Base-by-base conservation (phyloP, 2,888 invertebrate genomes). In the Antheraea yamamai region DNA sequence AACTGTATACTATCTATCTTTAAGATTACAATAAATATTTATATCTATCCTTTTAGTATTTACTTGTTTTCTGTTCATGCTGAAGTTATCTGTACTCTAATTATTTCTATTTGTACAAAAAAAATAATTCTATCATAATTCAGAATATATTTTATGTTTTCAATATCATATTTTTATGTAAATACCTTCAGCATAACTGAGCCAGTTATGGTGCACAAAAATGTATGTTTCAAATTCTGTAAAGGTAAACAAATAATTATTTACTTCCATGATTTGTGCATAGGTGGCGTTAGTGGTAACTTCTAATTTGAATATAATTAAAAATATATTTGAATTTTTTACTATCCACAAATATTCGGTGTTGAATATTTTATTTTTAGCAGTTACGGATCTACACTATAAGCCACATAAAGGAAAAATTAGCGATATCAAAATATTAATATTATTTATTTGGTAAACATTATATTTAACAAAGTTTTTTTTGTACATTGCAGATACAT, bases 401-500 rank as follows among this genome's bases (percentile, higher is more conserved):
- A n/a, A 55, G 18, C 14, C 7, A 55, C 2, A 20, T 55, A 55
- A 55, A 55, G 18, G 52, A 52, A 52, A 18, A 16, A 52, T 18
- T 1, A 2, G 1, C 6, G 1, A 52, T 52, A 16, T 52, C 16
- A 52, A 52, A 52, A 18, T 14, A 18, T 51, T 16, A 51, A 51
- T 51, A 12, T 16, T 18, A 18, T 55, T 18, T 52, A 18, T 55
- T 18, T 52, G 52, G 3, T 55, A 55, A 55, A 20, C 55, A 55
- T n/a, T 61, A 26, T 61, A 23, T 12, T 61, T 23, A 12, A 26
- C 6, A 61, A 10, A 61, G 23, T 7, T 71, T 68, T 76, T 73
- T 77, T 75, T 79, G 78, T 80, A 84, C 83, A 79, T 90, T 91
- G 4, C 87, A 91, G 91, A 84, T 80, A 78, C 35, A n/a, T n/a